Base-by-base conservation (phyloP, 1,140 invertebrate genomes). In the Colletes gigas region DNA sequence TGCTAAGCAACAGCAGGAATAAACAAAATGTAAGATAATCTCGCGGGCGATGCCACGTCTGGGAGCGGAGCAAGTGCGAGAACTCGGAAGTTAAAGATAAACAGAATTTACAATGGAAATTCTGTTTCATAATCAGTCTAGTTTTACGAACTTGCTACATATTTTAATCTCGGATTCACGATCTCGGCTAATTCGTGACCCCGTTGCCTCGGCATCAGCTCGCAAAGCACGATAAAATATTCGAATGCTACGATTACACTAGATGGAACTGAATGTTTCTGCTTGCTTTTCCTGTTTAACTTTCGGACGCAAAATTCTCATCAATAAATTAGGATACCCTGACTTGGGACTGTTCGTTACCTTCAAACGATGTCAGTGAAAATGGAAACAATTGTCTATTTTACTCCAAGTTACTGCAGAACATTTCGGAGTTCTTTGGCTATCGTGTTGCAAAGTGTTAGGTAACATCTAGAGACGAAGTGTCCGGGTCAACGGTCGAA, bases 51-150 rank as follows among this genome's bases (percentile, higher is more conserved):
- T 65, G 47, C 55, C 14, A 6, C 65, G 6, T 17, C 1, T 12
- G 19, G 50, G 50, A 52, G 14, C 10, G 19, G 44, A 3, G 44
- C 15, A 57, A 79, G 60, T 54, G 60, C 30, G 21, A 55, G 39
- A 73, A 73, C 50, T 50, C 17, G 39, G 7, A 41, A 79, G 77
- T 73, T 73, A 47, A 30, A 78, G 75, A 79, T 79, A 79, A 79
- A 79, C 70, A 79, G 60, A 73, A 79, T 79, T 79, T 79, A 79
- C 70, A 79, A 79, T 73, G 77, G 77, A 79, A 65, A 79, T 73
- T 65, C 72, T 70, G 63, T 79, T 79, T 73, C 77, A 79, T 73
- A 79, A 79, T 79, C 70, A 59, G 77, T 73, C 77, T 54, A 65
- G 69, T 79, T 73, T 65, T 65, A 66, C 47, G 15, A 66, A 79